Base-by-base conservation (phyloP, 2,113 vertebrate genomes). In the Colaptes auratus region DNA sequence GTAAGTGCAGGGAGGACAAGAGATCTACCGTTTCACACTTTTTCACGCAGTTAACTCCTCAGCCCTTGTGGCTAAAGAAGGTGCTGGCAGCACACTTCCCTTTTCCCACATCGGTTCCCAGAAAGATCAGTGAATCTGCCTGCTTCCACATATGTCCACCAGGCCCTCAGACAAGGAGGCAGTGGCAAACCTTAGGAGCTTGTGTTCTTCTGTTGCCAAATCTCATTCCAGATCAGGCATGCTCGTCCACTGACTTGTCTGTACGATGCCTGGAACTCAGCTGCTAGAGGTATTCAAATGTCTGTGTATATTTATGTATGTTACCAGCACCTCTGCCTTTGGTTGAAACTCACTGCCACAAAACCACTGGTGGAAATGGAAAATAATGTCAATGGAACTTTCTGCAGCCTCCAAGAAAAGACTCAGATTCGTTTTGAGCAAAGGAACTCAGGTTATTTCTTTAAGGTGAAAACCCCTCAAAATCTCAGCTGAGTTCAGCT, bases 391-490 rank as follows among this genome's bases (percentile, higher is more conserved):
- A 90, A 8, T 0, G 70, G 86, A 95, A 97, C 82, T 56, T 96
- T 94, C 31, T 88, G 70, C 78, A 76, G 63, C 70, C 85, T 65
- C 79, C 69, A 64, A 78, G 42, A 71, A 88, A 89, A 94, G 79
- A 83, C 79, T 95, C 80, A 90, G 88, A 78, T 95, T 95, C 61
- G 1, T 91, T 95, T 50, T 94, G 88, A 97, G 89, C 90, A 95
- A 86, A 89, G 61, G 48, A 85, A 63, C 72, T 81, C 0, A 0
- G 9, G 36, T 31, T 58, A 12, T 80, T 91, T 91, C 52, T 64
- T 77, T 71, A 70, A 86, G 39, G 30, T 33, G 36, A 83, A 80
- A 63, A 50, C 50, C 53, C 63, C 53, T 76, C 70, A 83, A 83
- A 11, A 59, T 64, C 61, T 89, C 55, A 39, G 18, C 25, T 58